Percentiles rank a stretch among this genome's conserved stretches.
Conservation (phyloP, 2,113 vertebrate species). For the Bombycilla garrulus region DNA sequence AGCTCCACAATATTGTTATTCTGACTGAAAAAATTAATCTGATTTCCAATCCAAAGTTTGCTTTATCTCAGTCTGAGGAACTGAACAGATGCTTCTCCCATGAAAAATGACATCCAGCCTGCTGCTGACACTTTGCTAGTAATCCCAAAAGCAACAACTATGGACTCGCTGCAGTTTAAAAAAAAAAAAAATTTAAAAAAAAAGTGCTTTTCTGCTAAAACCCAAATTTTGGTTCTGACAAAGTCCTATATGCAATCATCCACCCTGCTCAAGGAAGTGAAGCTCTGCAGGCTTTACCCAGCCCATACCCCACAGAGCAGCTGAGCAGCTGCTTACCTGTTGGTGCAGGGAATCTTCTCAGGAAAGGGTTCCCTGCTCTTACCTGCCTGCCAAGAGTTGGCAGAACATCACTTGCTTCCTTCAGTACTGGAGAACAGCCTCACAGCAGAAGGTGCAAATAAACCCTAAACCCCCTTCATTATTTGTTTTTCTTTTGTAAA, state of each 20-base stretch:
- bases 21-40: not conserved
- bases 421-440: not conserved
- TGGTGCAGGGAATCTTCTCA: not conserved
- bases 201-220: not conserved
- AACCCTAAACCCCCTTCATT: not conserved
- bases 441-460: not conserved
- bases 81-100: not conserved
- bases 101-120: slow-evolving; percentile 22
- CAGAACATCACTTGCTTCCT: not conserved
- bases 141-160: not conserved
- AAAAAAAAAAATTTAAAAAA: not conserved
- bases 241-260: not conserved
- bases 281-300: not conserved
- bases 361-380: not conserved
- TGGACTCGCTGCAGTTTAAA: not conserved
- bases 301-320: not conserved
- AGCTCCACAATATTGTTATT: not conserved
- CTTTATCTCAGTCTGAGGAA: slow-evolving; percentile 6
- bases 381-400: not conserved
- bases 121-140: not conserved
- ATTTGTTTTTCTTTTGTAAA: not conserved
- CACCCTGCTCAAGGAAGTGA: not conserved
- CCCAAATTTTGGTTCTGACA: not conserved
- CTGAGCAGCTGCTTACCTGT: not conserved
- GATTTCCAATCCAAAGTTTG: slow-evolving; percentile 25